phyloP scores from a whole-genome alignment of 2,888 invertebrate genomes.

The Chrysolina oricalcia region DNA sequence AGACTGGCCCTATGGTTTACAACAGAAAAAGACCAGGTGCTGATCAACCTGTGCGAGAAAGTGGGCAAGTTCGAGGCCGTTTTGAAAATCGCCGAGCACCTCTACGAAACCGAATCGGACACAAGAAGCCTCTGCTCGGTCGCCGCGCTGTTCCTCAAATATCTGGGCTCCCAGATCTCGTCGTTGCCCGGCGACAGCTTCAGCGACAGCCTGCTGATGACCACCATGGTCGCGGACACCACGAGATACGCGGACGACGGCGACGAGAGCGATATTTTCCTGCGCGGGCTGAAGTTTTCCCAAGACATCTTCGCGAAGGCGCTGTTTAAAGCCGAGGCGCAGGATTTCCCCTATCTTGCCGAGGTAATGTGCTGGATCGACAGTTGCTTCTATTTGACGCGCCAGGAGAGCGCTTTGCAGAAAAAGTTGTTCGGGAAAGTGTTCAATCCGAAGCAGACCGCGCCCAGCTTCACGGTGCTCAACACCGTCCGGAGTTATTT shows the following conservation, averaged over 20 bases:
- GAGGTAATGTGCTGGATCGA: constrained; percentile 58
- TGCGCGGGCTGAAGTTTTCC: constrained; percentile 47
- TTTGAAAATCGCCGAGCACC: constrained; percentile 52
- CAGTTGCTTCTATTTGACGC: constrained; percentile 53
- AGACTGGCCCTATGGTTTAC: constrained; percentile 55
- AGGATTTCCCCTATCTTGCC: constrained; percentile 50
- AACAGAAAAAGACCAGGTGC: constrained; percentile 52
- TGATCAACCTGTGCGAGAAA: constrained; percentile 57
- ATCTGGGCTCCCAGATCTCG: constrained; percentile 42
- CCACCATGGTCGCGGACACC: constrained; percentile 26
- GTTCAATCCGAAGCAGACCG: constrained; percentile 39
- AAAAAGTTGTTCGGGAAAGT: constrained; percentile 44
- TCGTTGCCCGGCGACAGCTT: constrained; percentile 26
- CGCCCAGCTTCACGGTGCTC: constrained; percentile 50
- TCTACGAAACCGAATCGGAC: constrained; percentile 51
- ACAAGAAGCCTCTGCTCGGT: constrained; percentile 55
- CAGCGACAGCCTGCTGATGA: constrained; percentile 33
- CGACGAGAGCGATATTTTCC: constrained; percentile 34
- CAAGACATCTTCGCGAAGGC: constrained; percentile 57
- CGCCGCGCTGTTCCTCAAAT: constrained; percentile 58
- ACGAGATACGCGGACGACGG: constrained; percentile 13
- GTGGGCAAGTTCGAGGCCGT: constrained; percentile 55
- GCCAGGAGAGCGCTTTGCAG: constrained; percentile 38
- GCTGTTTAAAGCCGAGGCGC: constrained; percentile 49
- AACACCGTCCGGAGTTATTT: constrained; percentile 50